Conservation (phyloP, 2,888 invertebrate genomes). For the Cephus pulcher region DNA sequence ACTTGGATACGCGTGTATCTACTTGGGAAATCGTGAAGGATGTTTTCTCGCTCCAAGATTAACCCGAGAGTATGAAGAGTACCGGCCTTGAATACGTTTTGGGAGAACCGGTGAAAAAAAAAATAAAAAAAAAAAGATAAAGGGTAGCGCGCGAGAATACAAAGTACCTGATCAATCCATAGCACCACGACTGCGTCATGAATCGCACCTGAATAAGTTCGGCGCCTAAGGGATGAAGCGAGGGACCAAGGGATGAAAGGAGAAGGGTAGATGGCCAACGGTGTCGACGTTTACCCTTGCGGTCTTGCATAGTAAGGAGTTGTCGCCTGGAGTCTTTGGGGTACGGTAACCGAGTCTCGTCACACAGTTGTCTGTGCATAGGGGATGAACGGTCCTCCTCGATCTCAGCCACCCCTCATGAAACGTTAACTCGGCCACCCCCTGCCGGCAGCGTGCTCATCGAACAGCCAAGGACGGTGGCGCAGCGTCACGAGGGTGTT, state of each 20-base stretch:
- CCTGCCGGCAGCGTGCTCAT: slow-evolving; percentile 28
- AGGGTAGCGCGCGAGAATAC: neutral
- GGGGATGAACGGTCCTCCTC: slow-evolving; percentile 42
- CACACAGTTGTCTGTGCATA: slow-evolving; percentile 63
- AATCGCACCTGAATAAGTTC: neutral
- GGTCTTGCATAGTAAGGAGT: slow-evolving; percentile 44
- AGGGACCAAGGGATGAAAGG: neutral
- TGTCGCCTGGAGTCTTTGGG: slow-evolving; percentile 35
- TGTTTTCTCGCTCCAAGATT: neutral
- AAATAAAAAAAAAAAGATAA: neutral
- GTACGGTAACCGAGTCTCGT: slow-evolving; percentile 59
- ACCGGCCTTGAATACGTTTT: neutral
- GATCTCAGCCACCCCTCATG: slow-evolving; percentile 53
- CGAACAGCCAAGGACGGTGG: slow-evolving; percentile 19
- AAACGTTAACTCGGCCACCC: slow-evolving; percentile 50
- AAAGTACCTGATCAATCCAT: neutral
- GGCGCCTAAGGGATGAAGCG: neutral
- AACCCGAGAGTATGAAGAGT: neutral
- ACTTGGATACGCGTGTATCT: neutral
- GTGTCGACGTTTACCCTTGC: slow-evolving; percentile 14
- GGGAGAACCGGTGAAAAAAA: neutral
- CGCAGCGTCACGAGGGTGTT: slow-evolving; percentile 2
- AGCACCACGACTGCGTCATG: neutral
- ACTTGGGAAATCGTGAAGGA: neutral
- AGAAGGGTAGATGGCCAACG: neutral